phyloP scores from a whole-genome alignment of 2,113 vertebrate genomes.

The Sylvia atricapilla region DNA sequence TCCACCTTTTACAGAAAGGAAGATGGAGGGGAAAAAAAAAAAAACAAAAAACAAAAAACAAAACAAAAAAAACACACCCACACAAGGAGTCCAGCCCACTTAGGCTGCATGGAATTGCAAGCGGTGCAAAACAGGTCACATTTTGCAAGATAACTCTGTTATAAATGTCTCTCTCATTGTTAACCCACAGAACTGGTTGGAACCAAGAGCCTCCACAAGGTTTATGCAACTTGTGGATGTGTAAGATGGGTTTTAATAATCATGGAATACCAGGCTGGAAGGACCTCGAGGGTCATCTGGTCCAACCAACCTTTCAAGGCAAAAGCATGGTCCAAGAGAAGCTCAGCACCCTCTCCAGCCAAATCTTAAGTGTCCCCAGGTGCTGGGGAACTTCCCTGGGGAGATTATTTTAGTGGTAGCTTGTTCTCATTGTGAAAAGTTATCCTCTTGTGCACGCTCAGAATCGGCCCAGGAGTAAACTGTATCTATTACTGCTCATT shows the following conservation, averaged over 20 bases:
- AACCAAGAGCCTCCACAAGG: background rate
- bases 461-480: background rate
- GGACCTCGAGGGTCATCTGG: background rate
- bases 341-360: background rate
- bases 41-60: background rate
- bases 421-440: background rate
- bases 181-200: background rate
- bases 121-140: background rate
- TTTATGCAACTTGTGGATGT: background rate
- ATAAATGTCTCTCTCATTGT: background rate
- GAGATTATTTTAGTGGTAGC: background rate
- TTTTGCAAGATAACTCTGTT: background rate
- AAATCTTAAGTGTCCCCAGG: background rate
- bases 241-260: background rate
- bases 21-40: background rate
- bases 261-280: background rate
- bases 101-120: background rate
- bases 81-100: background rate
- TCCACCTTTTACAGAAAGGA: background rate
- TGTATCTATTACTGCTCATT: background rate
- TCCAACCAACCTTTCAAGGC: background rate
- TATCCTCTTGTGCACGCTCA: background rate
- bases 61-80: background rate
- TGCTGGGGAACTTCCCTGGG: background rate
- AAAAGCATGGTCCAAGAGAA: background rate